A percentile compares a stretch with the other conserved stretches of the same genome.
phyloP scores from a whole-genome alignment of 2,113 vertebrate genomes.

The Stegastes partitus region DNA sequence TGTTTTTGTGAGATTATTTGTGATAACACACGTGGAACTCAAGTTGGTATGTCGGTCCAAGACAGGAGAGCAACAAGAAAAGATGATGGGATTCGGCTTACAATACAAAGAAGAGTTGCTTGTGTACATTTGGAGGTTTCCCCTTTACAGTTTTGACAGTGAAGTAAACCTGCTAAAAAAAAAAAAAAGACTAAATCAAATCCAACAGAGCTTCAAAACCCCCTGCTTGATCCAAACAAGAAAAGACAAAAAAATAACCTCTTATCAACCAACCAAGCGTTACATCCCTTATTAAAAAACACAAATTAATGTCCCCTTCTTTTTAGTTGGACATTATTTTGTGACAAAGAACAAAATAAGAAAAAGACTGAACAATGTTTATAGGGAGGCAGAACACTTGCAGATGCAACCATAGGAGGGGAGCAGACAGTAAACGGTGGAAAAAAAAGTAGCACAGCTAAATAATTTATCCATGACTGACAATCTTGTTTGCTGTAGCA shows the following conservation, averaged over 20 bases:
- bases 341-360: constrained; percentile 46
- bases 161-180: background rate
- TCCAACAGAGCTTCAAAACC: background rate
- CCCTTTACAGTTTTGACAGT: background rate
- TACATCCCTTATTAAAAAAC: too few species aligned
- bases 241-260: too few species aligned
- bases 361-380: constrained; percentile 45
- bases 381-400: constrained; percentile 13
- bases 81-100: too few species aligned
- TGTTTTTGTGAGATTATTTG: constrained; percentile 22
- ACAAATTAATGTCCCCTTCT: too few species aligned
- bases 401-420: constrained; percentile 11
- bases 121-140: background rate
- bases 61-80: too few species aligned
- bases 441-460: constrained; percentile 25
- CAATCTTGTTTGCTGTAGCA: constrained; percentile 40
- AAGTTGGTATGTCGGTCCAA: background rate
- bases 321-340: constrained; percentile 44
- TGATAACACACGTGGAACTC: constrained; percentile 43
- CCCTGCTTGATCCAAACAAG: background rate
- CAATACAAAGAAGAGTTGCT: background rate
- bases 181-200: background rate
- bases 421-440: constrained; percentile 25
- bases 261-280: too few species aligned
- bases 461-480: constrained; percentile 68